These are phyloP conservation scores for Alectura lathami DNA, from an alignment of 2,113 vertebrate genomes.

Conservation along the genomic window DNA sequence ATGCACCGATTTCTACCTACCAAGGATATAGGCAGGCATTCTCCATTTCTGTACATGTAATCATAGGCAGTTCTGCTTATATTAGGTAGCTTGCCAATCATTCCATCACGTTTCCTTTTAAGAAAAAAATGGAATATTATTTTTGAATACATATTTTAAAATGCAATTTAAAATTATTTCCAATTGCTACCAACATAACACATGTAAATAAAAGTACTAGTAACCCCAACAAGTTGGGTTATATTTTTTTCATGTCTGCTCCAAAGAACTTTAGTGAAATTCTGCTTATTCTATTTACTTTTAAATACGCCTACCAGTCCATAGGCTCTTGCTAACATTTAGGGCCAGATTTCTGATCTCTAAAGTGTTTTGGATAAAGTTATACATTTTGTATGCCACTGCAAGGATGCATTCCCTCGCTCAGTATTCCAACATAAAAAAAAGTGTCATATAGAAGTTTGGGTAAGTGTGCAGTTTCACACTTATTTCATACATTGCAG, in stretches of 20 bases:
- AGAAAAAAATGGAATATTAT: neutral
- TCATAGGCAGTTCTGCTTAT: constrained; percentile 44
- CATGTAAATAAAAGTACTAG: constrained; percentile 15
- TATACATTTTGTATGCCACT: neutral
- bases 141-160: constrained; percentile 55
- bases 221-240: neutral
- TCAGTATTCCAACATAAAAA: constrained; percentile 8
- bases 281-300: constrained; percentile 23
- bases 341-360: constrained; percentile 2
- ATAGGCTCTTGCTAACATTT: neutral
- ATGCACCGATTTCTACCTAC: neutral
- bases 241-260: constrained; percentile 1
- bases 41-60: constrained; percentile 26
- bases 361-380: constrained; percentile 11
- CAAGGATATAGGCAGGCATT: constrained; percentile 2
- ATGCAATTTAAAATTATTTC: constrained; percentile 51
- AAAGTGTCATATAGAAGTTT: neutral
- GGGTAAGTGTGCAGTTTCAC: neutral
- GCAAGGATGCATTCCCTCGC: neutral
- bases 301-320: neutral
- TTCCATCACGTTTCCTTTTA: constrained; percentile 50
- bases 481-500: neutral
- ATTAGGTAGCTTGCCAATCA: constrained; percentile 36
- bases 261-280: constrained; percentile 21
- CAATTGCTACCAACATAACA: neutral